Evolutionary conservation across 2,797 vertebrate species (phyloP).

Genomic region (Anguilla megastoma): DNA sequence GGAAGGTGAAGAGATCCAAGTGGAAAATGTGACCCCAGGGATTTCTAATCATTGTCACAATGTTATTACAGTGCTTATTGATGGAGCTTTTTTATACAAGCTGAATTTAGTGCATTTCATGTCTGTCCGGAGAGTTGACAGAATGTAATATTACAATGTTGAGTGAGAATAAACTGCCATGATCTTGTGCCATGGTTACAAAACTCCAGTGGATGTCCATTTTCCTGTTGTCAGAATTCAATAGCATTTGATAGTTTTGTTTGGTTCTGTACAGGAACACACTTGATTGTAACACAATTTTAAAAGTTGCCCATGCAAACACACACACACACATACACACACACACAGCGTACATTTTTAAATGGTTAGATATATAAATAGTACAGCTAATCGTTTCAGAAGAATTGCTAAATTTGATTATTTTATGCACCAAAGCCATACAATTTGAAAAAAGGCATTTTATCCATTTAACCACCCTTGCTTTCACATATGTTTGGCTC

Average conservation of each 20-base stretch:
- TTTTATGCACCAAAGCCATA: conserved; percentile 53
- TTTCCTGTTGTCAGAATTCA: neutral
- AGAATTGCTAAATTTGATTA: conserved; percentile 49
- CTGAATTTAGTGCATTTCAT: neutral
- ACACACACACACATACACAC: conserved; percentile 16
- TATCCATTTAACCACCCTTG: conserved; percentile 60
- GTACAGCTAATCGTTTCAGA: conserved; percentile 44
- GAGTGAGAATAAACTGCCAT: neutral
- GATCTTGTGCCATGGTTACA: neutral
- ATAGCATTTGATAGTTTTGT: neutral
- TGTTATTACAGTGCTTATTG: conserved; percentile 1
- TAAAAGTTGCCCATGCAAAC: neutral
- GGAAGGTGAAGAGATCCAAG: conserved; percentile 67
- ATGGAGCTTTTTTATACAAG: neutral
- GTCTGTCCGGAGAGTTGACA: neutral
- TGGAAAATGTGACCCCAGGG: conserved; percentile 60
- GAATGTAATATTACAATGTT: neutral
- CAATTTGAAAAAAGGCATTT: conserved; percentile 61
- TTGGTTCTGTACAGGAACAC: neutral
- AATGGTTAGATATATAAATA: neutral
- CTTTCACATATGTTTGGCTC: conserved; percentile 58
- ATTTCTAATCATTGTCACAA: conserved; percentile 1
- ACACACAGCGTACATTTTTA: conserved; percentile 23
- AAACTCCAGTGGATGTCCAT: neutral
- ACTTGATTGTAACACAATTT: neutral